These are phyloP conservation scores for Papilio demoleus DNA, from an alignment of 2,888 invertebrate species.

Conservation along the genomic window DNA sequence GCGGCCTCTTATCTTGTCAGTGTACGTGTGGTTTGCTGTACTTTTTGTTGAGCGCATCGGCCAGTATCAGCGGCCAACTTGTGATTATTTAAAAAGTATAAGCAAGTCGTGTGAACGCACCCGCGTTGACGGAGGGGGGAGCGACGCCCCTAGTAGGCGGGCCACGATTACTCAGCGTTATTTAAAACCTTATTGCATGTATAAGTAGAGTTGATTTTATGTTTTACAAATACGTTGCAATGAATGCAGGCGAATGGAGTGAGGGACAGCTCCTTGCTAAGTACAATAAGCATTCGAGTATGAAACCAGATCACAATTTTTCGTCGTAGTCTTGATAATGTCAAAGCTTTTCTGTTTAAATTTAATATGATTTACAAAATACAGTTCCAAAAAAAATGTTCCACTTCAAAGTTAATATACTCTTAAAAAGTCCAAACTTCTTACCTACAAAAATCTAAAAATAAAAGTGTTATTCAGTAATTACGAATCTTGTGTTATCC, in stretches of 20 bases:
- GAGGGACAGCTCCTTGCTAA: conserved; percentile 71
- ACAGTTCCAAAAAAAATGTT: not conserved
- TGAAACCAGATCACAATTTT: conserved; percentile 63
- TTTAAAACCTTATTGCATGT: conserved; percentile 49
- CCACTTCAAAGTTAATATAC: no score
- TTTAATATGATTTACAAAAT: not conserved
- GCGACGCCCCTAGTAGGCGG: conserved; percentile 81
- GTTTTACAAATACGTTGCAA: conserved; percentile 57
- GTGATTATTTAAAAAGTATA: conserved; percentile 79
- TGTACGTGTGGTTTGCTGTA: conserved; percentile 58
- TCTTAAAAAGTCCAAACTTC: no score
- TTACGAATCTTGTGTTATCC: no score
- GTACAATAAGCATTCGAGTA: conserved; percentile 67
- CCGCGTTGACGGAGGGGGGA: conserved; percentile 66
- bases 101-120: conserved; percentile 64
- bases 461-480: no score
- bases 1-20: conserved; percentile 61
- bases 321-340: conserved; percentile 55
- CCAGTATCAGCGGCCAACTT: conserved; percentile 69
- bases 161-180: conserved; percentile 53
- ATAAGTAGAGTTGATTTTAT: conserved; percentile 46
- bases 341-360: conserved; percentile 39
- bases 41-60: conserved; percentile 59
- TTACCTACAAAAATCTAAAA: no score
- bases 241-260: conserved; percentile 70